These are phyloP conservation scores for Riparia riparia DNA, from an alignment of 2,113 vertebrate genomes.

Conservation along the genomic window DNA sequence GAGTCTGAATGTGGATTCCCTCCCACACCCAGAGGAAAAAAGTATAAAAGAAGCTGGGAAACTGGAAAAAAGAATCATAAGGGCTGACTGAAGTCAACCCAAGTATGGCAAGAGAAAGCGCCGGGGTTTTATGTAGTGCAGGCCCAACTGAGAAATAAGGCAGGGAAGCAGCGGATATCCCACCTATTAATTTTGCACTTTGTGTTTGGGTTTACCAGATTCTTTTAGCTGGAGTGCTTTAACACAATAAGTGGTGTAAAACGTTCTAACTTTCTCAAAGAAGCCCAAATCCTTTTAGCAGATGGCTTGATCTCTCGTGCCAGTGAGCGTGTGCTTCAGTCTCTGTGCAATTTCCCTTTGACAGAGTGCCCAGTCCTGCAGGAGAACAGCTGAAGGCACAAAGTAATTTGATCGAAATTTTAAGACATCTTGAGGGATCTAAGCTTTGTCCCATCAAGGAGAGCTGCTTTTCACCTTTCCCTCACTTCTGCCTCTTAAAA, in stretches of 20 bases:
- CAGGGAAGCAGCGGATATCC: neutral
- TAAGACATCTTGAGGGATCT: constrained; percentile 1
- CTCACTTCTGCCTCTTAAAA: constrained; percentile 35
- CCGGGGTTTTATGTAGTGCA: neutral
- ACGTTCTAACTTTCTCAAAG: constrained; percentile 1
- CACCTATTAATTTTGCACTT: constrained; percentile 27
- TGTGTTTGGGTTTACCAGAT: constrained; percentile 15
- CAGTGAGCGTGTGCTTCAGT: neutral
- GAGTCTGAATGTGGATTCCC: neutral
- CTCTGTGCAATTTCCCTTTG: constrained; percentile 55
- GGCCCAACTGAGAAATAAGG: neutral
- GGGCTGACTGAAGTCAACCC: neutral
- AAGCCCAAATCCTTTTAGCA: constrained; percentile 47
- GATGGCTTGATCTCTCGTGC: constrained; percentile 32
- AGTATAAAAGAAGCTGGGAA: neutral
- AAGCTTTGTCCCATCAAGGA: constrained; percentile 12
- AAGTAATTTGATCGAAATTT: neutral
- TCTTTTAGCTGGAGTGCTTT: constrained; percentile 18
- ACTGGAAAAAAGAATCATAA: neutral
- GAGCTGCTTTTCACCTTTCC: constrained; percentile 23
- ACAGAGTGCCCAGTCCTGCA: constrained; percentile 43
- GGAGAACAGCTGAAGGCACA: constrained; percentile 42
- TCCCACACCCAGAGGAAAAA: neutral
- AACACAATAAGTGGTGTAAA: constrained; percentile 16
- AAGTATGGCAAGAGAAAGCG: neutral